Base-by-base conservation (phyloP, 1,140 invertebrate genomes). In the Fopius arisanus region DNA sequence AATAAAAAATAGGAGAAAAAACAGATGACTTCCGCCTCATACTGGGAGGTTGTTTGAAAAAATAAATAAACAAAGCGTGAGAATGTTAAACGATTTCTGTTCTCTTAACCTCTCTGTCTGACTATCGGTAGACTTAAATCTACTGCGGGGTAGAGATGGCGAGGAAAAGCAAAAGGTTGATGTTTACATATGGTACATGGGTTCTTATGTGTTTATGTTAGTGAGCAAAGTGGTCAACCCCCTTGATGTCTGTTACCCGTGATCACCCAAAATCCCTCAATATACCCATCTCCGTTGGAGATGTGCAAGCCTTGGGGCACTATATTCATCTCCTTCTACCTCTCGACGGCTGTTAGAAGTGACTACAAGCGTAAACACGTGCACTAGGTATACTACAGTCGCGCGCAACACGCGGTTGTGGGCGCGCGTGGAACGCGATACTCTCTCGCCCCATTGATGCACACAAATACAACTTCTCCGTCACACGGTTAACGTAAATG, bases 211-310 rank as follows among this genome's bases (percentile, higher is more conserved):
- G 65, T 67, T 67, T 67, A 67, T 31, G 65, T 67, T 31, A n/a
- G 33, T 16, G n/a, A 5, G 65, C 12, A 67, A 67, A 67, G 65
- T 67, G 65, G 65, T 16, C 3, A 67, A 33, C 65, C 65, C 65
- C 28, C 33, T 65, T 65, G 62, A 29, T 3, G 10, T 26, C 26
- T 33, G 19, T 19, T 7, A 21, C 1, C 37, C 43, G 19, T 51
- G 43, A 21, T n/a, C 43, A 51, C 19, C 43, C 19, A 51, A 51
- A 16, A 51, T 21, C n/a, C 43, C 43, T 51, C 43, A 19, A 16
- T 51, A 21, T 7, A 51, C n/a, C 43, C 19, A 19, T 16, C 19
- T 21, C 4, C 1, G 1, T 21, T 21, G 43, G 19, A 51, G n/a
- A 51, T 19, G 43, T 51, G 43, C 43, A 37, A 12, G 33, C 33